Evolutionary conservation across 2,888 invertebrate species (phyloP), one percentile per base, ranked within the genome.

Genomic region (Notodonta dromedarius): DNA sequence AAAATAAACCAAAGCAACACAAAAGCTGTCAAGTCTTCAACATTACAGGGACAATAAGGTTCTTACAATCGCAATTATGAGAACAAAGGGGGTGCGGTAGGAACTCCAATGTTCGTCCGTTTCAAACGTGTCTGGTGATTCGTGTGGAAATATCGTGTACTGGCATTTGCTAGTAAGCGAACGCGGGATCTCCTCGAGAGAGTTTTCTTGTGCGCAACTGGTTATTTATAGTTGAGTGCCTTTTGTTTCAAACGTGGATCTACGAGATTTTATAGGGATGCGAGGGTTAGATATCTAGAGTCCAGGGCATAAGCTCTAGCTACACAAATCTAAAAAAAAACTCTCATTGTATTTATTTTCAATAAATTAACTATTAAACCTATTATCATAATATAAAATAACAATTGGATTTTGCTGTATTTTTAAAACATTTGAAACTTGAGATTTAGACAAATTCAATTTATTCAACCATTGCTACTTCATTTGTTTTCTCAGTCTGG

Each of bases 41-140:
- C 68, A 67, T 71, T 66, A 73, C 71, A 74, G 63, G 70, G 74
- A 76, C 74, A 82, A 83, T 80, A 79, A 79, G 74, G 76, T 78
- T 70, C 82, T 82, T 80, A 84, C 75, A 79, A 80, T 80, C 65
- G 79, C 82, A 84, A 88, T 88, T 86, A 87, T 80, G 78, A 56
- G 69, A 84, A 87, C 86, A 88, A 87, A 85, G 78, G 68, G 68
- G 58, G 70, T 69, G 71, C 70, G 59, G 64, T 70, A 73, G 79
- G 82, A 84, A 81, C 79, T 78, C 79, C 79, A 85, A 85, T 82
- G 79, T 78, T 73, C 65, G 64, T 59, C 69, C 67, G 70, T 75
- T 61, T 63, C 62, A 70, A 70, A 80, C 81, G 74, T 78, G 77
- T 79, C 74, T 75, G 66, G 73, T 79, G 77, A 80, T 78, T 75